phyloP scores from a whole-genome alignment of 2,113 vertebrate species.

The Stegastes partitus region DNA sequence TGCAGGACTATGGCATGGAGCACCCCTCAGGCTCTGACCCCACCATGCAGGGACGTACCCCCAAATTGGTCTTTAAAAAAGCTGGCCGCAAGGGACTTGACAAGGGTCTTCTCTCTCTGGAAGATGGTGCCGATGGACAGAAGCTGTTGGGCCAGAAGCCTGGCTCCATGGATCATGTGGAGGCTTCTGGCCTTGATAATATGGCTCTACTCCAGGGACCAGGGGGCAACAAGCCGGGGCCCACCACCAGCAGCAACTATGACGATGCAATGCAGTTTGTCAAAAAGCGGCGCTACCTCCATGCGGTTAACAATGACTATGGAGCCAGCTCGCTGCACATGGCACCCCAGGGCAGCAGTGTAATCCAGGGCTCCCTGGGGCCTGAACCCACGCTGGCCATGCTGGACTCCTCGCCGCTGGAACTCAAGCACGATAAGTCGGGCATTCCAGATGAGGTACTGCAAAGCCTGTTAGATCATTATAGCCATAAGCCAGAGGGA shows the following conservation, averaged over 20 bases:
- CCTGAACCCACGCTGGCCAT: constrained; percentile 92
- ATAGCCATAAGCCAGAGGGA: constrained; percentile 93
- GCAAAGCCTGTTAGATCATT: constrained; percentile 98
- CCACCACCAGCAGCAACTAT: constrained; percentile 94
- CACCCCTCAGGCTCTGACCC: constrained; percentile 89
- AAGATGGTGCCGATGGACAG: constrained; percentile 84
- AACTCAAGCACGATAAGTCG: constrained; percentile 97
- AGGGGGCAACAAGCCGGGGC: constrained; percentile 88
- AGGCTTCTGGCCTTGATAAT: constrained; percentile 86
- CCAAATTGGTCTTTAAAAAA: constrained; percentile 96
- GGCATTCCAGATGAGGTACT: constrained; percentile 98
- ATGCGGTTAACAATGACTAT: constrained; percentile 94
- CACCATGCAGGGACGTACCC: constrained; percentile 89
- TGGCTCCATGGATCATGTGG: constrained; percentile 87
- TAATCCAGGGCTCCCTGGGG: constrained; percentile 96
- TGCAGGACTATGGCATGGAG: constrained; percentile 93
- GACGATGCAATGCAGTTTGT: constrained; percentile 99
- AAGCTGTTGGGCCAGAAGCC: constrained; percentile 92
- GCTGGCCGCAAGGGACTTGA: constrained; percentile 90
- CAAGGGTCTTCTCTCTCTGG: constrained; percentile 91
- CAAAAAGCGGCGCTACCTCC: constrained; percentile 98
- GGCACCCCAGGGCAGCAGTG: constrained; percentile 89
- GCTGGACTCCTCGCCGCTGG: constrained; percentile 92
- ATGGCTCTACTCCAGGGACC: constrained; percentile 92
- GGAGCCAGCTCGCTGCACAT: constrained; percentile 92